Base-by-base conservation (phyloP, 2,113 vertebrate genomes). In the Amphiprion ocellaris region DNA sequence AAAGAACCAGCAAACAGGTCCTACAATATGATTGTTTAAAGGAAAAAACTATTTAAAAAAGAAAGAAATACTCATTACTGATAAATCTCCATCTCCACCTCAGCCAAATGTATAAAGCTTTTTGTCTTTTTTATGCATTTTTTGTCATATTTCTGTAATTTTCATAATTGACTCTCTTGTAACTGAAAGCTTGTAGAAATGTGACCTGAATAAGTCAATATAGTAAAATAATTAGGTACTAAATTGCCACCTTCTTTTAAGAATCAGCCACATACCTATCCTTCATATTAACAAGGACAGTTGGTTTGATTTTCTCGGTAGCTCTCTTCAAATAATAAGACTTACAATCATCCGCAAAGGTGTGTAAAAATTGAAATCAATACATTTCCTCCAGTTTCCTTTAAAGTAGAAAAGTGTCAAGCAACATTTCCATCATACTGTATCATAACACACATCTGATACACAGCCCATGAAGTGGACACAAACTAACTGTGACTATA, bases 351-450 rank as follows among this genome's bases (percentile, higher is more conserved):
- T 37, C 59, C 30, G 55, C 11, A 28, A 5, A 26, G 46, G 53
- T 58, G 79, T 71, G 54, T 71, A 50, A 58, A 68, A 64, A 65
- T 6, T 58, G 1, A 55, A 52, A 81, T 77, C 60, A 46, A 53
- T 21, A 66, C 10, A 63, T 72, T 50, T 64, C 8, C 12, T 46
- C 0, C 11, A 37, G 41, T 33, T 21, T 66, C 30, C 15, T 70
- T 58, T 67, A 37, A 21, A 24, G 1, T 19, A 62, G 23, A 47
- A 21, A 3, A 3, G 41, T 64, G 64, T 62, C 24, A 53, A 37
- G 50, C 53, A 75, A 46, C 76, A 70, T 81, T 81, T 73, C 50
- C 73, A 37, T 71, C 17, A 6, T 4, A 55, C 58, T 19, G 24
- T 41, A 52, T 78, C 56, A 78, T 56, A 70, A 54, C 53, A 55